Base-by-base conservation (phyloP, 2,888 invertebrate species). In the Yponomeuta plumbellus region DNA sequence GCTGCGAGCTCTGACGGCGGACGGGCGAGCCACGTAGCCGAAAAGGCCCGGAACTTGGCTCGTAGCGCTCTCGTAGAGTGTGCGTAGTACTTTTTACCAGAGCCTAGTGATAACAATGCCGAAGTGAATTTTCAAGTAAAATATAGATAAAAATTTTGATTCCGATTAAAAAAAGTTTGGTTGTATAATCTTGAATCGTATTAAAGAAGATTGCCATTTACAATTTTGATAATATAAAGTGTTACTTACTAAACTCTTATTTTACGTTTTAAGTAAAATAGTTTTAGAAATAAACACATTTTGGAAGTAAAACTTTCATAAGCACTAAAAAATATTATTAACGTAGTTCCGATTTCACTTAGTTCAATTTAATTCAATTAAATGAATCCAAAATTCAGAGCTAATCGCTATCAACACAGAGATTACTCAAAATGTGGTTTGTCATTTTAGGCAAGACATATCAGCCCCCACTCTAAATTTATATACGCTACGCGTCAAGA, bases 11-110 rank as follows among this genome's bases (percentile, higher is more conserved):
- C 78, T 78, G 80, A 73, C 69, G 73, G 75, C 74, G 84, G 77
- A 76, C 76, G 80, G 74, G 80, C 82, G 76, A 67, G 69, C 70
- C 69, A 70, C 70, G 72, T 69, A 71, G 69, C 64, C 73, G 76
- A 69, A 72, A 21, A 67, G 66, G 74, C 69, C 71, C 68, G 77
- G 75, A 90, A 90, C 90, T 90, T 90, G 84, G 80, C 87, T 83
- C 90, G 90, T 80, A 79, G 75, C 74, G 71, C 57, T 59, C 61
- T 67, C 66, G 69, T 70, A 61, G 65, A 17, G 52, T 11, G 22
- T 40, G 39, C 22, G 39, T 66, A 57, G 20, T 56, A 57, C 64
- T 2, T 22, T 39, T 61, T 73, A 69, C 67, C 71, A 70, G 61
- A 26, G 58, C 58, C 57, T 70, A 70, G 67, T 39, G 44, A 39